Evolutionary conservation across 2,797 vertebrate genomes (phyloP), one percentile per base, ranked within the genome.

Genomic region (Rhinichthys osculus): DNA sequence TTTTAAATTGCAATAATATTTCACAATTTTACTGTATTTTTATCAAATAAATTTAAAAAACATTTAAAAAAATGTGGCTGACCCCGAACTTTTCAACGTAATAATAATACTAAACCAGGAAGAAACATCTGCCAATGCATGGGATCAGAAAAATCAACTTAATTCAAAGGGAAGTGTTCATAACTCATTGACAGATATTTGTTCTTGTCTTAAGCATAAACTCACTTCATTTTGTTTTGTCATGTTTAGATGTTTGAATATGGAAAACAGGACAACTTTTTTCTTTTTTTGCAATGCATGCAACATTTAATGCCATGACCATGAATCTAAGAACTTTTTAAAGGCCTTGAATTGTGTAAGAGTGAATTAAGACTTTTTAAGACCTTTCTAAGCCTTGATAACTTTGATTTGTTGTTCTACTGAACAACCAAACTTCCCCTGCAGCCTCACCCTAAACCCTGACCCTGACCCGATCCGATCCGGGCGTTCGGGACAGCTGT

Each of bases 401-500:
- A 7, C 13, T 30, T 64, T 64, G 3, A 30, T 33, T 66, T 33
- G 27, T 17, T 8, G 64, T 4, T 66, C 62, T 17, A 66, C 30
- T 50, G 30, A 66, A 13, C 30, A 66, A 52, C 21, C 50, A n/a
- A 38, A 5, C 54, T n/a, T 47, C n/a, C 70, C 81, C 30, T n/a
- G 71, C 57, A 52, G 71, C 71, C 71, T 83, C 57, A 83, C 57
- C 71, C 82, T 50, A 66, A 74, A 82, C 81, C 81, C 70, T 47
- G 66, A 81, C 33, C 80, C 30, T 44, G 10, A 62, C 57, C 57
- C 23, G 23, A 5, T n/a, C 21, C 23, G 57, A 10, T 27, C 78
- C 21, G 21, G 88, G 50, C 84, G 85, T 91, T 89, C 78, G 54
- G 77, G 78, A 84, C 90, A 90, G 91, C 92, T 90, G 90, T 88